These are phyloP conservation scores for Illadopsis cleaveri DNA, from an alignment of 2,113 vertebrate species.

Conservation along the genomic window DNA sequence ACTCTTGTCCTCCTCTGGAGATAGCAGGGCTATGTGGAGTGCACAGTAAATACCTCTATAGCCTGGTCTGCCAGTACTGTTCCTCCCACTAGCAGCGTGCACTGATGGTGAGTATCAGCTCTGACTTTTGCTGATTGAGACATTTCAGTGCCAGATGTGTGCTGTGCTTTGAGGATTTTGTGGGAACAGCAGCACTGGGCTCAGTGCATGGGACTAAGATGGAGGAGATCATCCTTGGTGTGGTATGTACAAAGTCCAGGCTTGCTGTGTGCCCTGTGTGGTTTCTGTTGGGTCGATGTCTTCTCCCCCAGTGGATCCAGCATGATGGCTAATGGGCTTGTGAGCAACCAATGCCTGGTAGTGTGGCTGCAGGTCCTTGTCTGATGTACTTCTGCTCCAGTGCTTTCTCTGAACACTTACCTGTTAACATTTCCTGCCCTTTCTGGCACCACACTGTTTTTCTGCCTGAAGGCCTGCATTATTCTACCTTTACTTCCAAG, in stretches of 20 bases:
- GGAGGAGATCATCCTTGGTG: neutral
- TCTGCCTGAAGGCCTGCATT: neutral
- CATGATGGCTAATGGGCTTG: neutral
- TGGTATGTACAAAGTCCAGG: neutral
- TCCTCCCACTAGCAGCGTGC: neutral
- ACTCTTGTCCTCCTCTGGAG: neutral
- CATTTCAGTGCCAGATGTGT: neutral
- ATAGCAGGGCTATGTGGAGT: neutral
- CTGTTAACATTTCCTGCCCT: neutral
- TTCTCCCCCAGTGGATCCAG: rapidly evolving
- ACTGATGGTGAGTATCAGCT: neutral
- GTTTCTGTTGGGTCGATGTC: neutral
- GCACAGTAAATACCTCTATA: neutral
- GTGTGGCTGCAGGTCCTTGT: neutral
- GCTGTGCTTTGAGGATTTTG: neutral
- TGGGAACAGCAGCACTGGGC: neutral
- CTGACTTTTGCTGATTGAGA: rapidly evolving
- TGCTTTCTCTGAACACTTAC: neutral
- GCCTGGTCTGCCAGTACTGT: neutral
- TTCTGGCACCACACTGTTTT: neutral
- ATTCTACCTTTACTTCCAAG: neutral
- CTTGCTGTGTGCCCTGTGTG: neutral
- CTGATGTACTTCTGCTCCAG: neutral
- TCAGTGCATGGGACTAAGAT: rapidly evolving
- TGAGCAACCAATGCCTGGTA: neutral